Evolutionary conservation across 2,113 vertebrate genomes (phyloP).

Genomic region (Hemicordylus capensis): DNA sequence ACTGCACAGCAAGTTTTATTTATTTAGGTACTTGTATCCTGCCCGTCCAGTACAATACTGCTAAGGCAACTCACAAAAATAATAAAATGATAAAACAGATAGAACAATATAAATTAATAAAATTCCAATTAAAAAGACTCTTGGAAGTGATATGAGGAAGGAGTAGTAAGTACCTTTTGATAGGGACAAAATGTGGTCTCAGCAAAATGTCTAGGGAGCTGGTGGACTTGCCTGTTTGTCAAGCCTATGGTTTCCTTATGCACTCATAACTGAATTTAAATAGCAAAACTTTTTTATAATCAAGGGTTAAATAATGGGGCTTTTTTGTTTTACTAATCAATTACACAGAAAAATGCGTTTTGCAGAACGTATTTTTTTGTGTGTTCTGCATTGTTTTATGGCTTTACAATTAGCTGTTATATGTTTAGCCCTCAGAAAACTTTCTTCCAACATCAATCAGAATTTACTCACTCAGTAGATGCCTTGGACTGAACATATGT

Average conservation of each 20-base stretch:
- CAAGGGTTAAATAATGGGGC: background rate
- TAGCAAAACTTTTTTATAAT: background rate
- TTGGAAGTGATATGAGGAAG: too few species aligned
- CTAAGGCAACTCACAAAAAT: too few species aligned
- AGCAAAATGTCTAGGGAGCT: background rate
- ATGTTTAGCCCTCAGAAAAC: slow-evolving; percentile 16
- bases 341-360: background rate
- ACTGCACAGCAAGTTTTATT: background rate
- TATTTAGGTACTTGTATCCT: too few species aligned
- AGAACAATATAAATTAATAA: too few species aligned
- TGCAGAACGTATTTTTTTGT: background rate
- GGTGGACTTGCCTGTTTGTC: background rate
- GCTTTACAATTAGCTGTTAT: background rate
- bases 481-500: background rate
- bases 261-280: background rate
- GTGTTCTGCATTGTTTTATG: background rate
- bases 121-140: too few species aligned
- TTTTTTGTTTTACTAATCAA: background rate
- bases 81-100: too few species aligned
- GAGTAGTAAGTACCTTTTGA: background rate
- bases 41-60: too few species aligned
- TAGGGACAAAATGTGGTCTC: background rate
- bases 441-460: background rate
- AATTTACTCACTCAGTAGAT: background rate
- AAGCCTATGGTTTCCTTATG: background rate